Evolutionary conservation across 2,888 invertebrate genomes (phyloP).

Genomic region (Phorcus lineatus): DNA sequence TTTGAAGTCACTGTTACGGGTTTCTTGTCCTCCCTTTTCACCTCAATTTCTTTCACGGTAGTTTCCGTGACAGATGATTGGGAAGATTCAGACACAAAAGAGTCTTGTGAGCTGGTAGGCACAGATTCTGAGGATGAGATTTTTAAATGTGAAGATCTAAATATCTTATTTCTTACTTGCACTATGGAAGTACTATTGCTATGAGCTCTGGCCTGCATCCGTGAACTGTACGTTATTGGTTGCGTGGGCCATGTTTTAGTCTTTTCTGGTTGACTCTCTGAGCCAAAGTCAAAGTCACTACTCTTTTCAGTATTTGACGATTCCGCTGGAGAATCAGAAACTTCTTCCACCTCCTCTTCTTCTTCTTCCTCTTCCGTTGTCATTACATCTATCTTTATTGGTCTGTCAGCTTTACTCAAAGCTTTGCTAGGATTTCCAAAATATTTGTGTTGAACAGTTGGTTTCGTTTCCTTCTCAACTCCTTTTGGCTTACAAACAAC

Average conservation of each 20-base stretch:
- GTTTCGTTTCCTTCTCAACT: slow-evolving; percentile 51
- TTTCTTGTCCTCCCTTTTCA: background rate
- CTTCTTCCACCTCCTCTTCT: slow-evolving; percentile 2
- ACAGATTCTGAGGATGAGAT: background rate
- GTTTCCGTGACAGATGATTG: background rate
- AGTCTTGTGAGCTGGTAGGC: slow-evolving; percentile 25
- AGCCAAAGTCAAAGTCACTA: background rate
- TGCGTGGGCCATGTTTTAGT: background rate
- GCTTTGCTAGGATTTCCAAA: slow-evolving; percentile 39
- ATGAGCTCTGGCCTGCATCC: background rate
- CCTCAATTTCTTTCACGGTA: slow-evolving; percentile 1
- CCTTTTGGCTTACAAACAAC: slow-evolving; percentile 67
- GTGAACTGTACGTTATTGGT: background rate
- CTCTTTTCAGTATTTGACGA: background rate
- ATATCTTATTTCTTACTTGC: slow-evolving; percentile 22
- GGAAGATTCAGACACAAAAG: background rate
- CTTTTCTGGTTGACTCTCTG: background rate
- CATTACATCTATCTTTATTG: slow-evolving; percentile 31
- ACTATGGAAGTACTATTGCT: background rate
- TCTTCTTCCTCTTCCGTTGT: slow-evolving; percentile 25
- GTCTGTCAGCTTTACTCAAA: slow-evolving; percentile 35
- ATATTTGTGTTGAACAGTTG: slow-evolving; percentile 56
- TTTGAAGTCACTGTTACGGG: background rate
- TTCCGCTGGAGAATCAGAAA: background rate
- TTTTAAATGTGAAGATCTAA: background rate